phyloP scores from a whole-genome alignment of 1,140 invertebrate genomes.

The Panonychus citri region DNA sequence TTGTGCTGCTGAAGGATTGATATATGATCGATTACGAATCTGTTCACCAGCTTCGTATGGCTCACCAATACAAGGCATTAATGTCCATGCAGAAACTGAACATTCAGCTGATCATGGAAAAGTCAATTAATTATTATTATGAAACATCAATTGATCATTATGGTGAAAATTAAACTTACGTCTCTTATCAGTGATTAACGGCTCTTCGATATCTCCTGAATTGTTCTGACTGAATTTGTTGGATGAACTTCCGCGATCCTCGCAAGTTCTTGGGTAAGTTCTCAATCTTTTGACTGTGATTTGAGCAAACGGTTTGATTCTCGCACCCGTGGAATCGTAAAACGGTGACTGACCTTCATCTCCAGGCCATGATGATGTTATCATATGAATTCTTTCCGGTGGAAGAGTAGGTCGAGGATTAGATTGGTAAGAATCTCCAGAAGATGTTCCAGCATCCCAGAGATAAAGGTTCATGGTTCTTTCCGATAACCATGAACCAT shows the following conservation, averaged over 20 bases:
- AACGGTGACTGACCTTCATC: constrained; percentile 41
- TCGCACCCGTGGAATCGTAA: constrained; percentile 44
- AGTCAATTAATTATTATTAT: background rate
- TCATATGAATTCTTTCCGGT: constrained; percentile 59
- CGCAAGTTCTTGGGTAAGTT: background rate
- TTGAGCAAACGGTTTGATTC: constrained; percentile 56
- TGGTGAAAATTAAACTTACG: constrained; percentile 35
- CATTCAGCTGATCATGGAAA: background rate
- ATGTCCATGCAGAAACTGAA: background rate
- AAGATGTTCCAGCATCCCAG: constrained; percentile 78
- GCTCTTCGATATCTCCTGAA: background rate
- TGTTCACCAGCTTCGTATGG: background rate
- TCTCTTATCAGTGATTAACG: constrained; percentile 32
- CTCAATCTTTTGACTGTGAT: constrained; percentile 16
- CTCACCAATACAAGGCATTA: background rate
- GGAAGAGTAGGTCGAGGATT: constrained; percentile 52
- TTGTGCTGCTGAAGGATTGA: background rate
- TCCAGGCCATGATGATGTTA: constrained; percentile 59
- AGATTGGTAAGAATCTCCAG: constrained; percentile 70
- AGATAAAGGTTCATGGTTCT: constrained; percentile 63
- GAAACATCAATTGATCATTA: constrained; percentile 23
- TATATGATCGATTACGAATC: background rate
- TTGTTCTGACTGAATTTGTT: background rate
- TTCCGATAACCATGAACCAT: constrained; percentile 63
- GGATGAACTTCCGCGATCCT: background rate